Evolutionary conservation across 2,797 vertebrate genomes (phyloP), one percentile per base, ranked within the genome.

Genomic region (Onychomys torridus): DNA sequence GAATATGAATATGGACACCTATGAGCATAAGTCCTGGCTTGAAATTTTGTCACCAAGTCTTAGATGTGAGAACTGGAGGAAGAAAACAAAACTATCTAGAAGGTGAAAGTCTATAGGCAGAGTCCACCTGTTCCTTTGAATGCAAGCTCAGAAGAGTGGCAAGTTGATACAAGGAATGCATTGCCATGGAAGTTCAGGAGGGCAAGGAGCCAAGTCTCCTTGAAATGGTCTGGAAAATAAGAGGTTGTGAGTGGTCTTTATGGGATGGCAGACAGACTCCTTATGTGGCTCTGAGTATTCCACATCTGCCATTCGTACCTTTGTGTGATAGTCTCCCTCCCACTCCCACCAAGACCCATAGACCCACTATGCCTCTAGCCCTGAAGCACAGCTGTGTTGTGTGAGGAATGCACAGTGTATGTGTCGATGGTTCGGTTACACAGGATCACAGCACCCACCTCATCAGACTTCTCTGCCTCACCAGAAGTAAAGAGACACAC

Each of bases 41-140:
- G 97, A 97, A 98, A 96, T 98, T 91, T 93, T 79, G 52, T 92
- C 91, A 84, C 96, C 97, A 67, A 96, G 97, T 59, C 95, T 95
- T 96, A 97, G 97, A 23, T 37, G 43, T n/a, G 40, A 90, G 37
- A 69, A 23, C 9, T 82, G n/a, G 29, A 7, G 1, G 4, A 6
- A 13, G 29, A 78, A 52, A 63, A 37, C 67, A 49, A 17, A 55
- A 34, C 34, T 3, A 2, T 29, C 34, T 27, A 40, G 43, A 13
- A 1, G 4, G 7, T 12, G 23, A 49, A 78, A 16, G 23, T 34
- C 71, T 52, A 6, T 16, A 25, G 16, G 9, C n/a, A 5, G 0
- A 14, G 34, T 55, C 75, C 32, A 27, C 29, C 0, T 10, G 2
- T 59, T 40, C 78, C 32, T 29, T 32, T 71, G 67, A 5, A 21